phyloP scores from a whole-genome alignment of 1,140 invertebrate species.

The Drosophila aff. region DNA sequence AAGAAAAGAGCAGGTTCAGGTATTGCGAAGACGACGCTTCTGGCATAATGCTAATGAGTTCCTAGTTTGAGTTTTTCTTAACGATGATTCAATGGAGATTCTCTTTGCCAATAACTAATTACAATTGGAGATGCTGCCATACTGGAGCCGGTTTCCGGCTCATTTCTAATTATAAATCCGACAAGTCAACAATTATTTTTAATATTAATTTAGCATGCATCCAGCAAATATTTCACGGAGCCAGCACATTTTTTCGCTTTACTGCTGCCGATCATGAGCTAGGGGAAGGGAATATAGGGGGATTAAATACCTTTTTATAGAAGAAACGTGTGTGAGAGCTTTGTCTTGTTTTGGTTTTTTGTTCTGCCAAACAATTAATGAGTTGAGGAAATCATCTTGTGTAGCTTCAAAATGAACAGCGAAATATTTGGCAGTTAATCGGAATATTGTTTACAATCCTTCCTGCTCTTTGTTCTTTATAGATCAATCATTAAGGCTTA shows the following conservation, averaged over 20 bases:
- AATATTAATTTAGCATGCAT: constrained; percentile 72
- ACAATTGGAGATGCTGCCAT: constrained; percentile 56
- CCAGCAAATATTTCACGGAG: constrained; percentile 49
- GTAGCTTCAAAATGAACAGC: constrained; percentile 15
- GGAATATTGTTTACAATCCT: neutral
- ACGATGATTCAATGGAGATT: constrained; percentile 63
- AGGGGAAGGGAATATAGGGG: neutral
- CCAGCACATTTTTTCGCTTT: constrained; percentile 58
- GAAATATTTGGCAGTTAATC: constrained; percentile 13
- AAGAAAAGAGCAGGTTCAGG: constrained; percentile 29
- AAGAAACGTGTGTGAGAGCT: constrained; percentile 17
- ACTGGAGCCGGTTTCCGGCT: constrained; percentile 62
- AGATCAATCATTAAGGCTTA: neutral
- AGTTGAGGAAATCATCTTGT: constrained; percentile 31
- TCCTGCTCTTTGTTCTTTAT: neutral
- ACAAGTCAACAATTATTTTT: constrained; percentile 68
- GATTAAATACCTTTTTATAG: constrained; percentile 27
- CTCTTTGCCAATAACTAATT: constrained; percentile 58
- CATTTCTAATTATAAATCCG: constrained; percentile 77
- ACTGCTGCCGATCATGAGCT: constrained; percentile 12
- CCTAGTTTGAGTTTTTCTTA: constrained; percentile 58
- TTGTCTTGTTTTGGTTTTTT: constrained; percentile 34
- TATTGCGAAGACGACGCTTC: constrained; percentile 22
- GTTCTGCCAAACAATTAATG: constrained; percentile 24
- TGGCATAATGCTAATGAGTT: constrained; percentile 74